Conservation (phyloP, 1,140 invertebrate genomes). For the Gryon sp. region DNA sequence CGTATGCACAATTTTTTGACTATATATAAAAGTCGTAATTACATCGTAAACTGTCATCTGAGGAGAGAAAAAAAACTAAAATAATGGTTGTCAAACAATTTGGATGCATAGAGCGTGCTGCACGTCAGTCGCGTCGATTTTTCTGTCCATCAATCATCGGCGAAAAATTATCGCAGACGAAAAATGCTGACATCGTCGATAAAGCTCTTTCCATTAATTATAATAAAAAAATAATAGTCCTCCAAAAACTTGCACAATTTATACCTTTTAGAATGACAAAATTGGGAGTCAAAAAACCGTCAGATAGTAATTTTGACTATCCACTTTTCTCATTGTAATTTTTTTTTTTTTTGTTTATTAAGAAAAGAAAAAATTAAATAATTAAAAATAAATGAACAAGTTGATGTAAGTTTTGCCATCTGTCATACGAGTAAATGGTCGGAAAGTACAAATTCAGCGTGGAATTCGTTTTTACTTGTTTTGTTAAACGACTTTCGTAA, state of each 20-base stretch:
- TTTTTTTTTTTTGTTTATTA: too few species aligned
- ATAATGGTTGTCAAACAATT: constrained; percentile 48
- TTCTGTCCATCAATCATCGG: constrained; percentile 36
- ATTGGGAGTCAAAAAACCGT: too few species aligned
- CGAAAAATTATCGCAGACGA: constrained; percentile 26
- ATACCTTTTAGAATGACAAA: background rate
- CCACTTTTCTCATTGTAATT: too few species aligned
- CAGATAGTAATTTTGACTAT: too few species aligned
- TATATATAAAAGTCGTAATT: constrained; percentile 5
- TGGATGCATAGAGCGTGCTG: constrained; percentile 7
- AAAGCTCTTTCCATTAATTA: constrained; percentile 45
- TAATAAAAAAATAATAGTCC: constrained; percentile 20
- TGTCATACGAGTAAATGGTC: constrained; percentile 6
- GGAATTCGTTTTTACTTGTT: constrained; percentile 33
- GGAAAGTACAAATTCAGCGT: background rate
- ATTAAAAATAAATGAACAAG: constrained; percentile 8
- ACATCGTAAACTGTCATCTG: constrained; percentile 5
- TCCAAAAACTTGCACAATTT: background rate
- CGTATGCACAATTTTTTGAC: too few species aligned
- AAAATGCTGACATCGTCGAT: constrained; percentile 37
- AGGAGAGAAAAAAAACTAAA: constrained; percentile 11
- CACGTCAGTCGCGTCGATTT: constrained; percentile 20
- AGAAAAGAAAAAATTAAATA: too few species aligned
- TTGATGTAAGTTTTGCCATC: constrained; percentile 9
- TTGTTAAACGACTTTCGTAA: constrained; percentile 39